Evolutionary conservation across 2,888 invertebrate species (phyloP).

Genomic region (Heteromyza rotundicornis): DNA sequence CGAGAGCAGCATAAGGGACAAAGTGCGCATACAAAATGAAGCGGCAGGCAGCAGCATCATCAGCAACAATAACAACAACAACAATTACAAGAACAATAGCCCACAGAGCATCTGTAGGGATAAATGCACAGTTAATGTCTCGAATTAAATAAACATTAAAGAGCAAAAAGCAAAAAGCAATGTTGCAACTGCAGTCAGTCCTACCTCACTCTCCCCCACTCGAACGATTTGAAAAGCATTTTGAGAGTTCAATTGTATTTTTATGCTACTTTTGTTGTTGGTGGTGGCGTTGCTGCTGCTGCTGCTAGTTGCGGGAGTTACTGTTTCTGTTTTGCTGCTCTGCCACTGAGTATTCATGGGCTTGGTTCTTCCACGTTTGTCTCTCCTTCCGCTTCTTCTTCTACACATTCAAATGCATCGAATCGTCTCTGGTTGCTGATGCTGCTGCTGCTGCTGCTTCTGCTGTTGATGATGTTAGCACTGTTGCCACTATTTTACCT

Average conservation of each 20-base stretch:
- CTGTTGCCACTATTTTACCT: slow-evolving; percentile 37
- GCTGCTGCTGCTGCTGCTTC: slow-evolving; percentile 6
- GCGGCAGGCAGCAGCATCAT: slow-evolving; percentile 1
- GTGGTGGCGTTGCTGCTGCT: slow-evolving; percentile 18
- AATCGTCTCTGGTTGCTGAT: slow-evolving; percentile 10
- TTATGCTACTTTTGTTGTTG: slow-evolving; percentile 19
- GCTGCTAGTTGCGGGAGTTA: slow-evolving; percentile 17
- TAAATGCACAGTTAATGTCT: slow-evolving; percentile 38
- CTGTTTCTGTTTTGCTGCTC: slow-evolving; percentile 10
- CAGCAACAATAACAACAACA: background rate
- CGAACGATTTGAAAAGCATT: slow-evolving; percentile 11
- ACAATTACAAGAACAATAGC: background rate
- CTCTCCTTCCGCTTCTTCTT: background rate
- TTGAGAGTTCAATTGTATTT: slow-evolving; percentile 18
- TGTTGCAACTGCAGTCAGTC: slow-evolving; percentile 10
- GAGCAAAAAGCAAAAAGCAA: slow-evolving; percentile 22
- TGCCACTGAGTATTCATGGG: background rate
- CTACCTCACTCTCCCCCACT: background rate
- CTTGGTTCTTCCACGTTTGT: too few relatives aligned
- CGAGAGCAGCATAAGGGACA: slow-evolving; percentile 30
- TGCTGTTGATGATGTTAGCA: slow-evolving; percentile 1
- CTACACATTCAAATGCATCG: background rate
- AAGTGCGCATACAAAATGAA: slow-evolving; percentile 31
- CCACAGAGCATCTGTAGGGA: slow-evolving; percentile 28
- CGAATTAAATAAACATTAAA: slow-evolving; percentile 39